phyloP scores from a whole-genome alignment of 2,113 vertebrate genomes.

The Onychorhynchus coronatus region DNA sequence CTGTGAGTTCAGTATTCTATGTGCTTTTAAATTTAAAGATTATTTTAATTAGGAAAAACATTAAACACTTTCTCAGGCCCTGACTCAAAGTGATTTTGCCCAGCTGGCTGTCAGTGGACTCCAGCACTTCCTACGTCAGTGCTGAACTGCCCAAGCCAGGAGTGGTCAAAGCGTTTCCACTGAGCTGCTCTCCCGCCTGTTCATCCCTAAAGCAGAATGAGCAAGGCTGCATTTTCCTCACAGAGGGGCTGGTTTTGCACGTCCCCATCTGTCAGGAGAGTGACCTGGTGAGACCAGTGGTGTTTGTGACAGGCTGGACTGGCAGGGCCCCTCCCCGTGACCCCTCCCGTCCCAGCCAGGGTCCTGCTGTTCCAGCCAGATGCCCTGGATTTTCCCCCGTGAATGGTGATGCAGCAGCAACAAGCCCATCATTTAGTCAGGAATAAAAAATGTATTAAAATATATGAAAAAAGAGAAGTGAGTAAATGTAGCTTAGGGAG shows the following conservation, averaged over 20 bases:
- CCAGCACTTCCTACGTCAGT: rapidly evolving
- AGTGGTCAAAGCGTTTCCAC: neutral
- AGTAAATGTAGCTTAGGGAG: neutral
- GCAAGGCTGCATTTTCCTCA: rapidly evolving
- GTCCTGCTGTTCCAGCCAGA: neutral
- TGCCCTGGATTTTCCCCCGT: neutral
- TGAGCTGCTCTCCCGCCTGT: neutral
- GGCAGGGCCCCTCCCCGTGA: neutral
- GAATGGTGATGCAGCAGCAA: neutral
- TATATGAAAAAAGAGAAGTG: rapidly evolving
- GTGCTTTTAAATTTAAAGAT: neutral
- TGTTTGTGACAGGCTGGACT: neutral
- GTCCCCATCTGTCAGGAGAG: neutral
- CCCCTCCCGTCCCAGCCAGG: neutral
- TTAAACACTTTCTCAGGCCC: neutral
- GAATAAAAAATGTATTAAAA: neutral
- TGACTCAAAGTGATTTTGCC: neutral
- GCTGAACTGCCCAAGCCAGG: neutral
- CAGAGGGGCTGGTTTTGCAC: rapidly evolving
- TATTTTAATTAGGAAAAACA: neutral
- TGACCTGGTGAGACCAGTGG: neutral
- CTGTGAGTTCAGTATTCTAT: neutral
- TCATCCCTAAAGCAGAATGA: neutral
- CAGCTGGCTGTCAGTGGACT: neutral
- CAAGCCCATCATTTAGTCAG: neutral